Base-by-base conservation (phyloP, 2,113 vertebrate genomes). In the Bubalus kerabau region DNA sequence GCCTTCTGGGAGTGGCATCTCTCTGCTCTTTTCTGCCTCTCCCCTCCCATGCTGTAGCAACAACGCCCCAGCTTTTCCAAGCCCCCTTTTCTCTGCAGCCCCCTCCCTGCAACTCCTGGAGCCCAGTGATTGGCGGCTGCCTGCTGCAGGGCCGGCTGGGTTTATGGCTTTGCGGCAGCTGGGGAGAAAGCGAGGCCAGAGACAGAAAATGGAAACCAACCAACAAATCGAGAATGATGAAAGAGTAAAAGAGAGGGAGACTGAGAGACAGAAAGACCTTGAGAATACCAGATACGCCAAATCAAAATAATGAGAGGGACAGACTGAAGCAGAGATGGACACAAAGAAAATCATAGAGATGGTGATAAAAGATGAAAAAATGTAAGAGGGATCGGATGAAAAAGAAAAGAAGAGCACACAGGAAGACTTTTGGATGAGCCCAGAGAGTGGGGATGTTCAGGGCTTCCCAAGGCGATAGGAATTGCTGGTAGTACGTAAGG, bases 151-250 rank as follows among this genome's bases (percentile, higher is more conserved):
- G 97, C 95, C 32, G 56, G 94, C 90, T 97, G 93, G 92, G 90
- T 98, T 98, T 98, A 98, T 96, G 95, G 95, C 96, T 97, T 97
- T 98, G 98, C 96, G 19, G 98, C 98, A 97, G 93, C 97, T 96
- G 93, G 92, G 94, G 91, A 97, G 95, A 97, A 93, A 95, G 91
- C 56, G 8, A 97, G 94, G 94, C 97, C 95, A 88, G 97, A 96
- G 94, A 94, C 24, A 90, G 98, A 97, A 97, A 96, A 97, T 97
- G 97, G 97, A 98, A 96, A 96, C 85, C 17, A 56, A 97, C 71
- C 95, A 96, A 97, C 87, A 98, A 96, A 98, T 16, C 5, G 36
- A 96, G 90, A 94, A 94, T 0, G 87, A 85, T 56, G 92, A 87
- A 93, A 87, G 71, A 87, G 48, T 67, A 30, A 91, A 86, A 89